Evolutionary conservation across 2,888 invertebrate genomes (phyloP).

Genomic region (Laothoe populi): DNA sequence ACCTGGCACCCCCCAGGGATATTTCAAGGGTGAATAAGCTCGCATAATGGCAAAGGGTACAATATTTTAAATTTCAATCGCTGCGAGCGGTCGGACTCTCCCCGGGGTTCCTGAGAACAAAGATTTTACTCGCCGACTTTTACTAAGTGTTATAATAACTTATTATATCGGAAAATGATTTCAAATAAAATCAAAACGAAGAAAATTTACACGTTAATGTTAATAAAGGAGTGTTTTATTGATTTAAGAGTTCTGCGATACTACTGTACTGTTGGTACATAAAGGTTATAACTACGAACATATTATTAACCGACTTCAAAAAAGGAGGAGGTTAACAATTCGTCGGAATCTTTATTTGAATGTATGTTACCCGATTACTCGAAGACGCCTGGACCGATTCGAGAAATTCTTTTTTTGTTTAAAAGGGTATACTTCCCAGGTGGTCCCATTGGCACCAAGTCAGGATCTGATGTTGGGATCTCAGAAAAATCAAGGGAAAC

Average conservation of each 20-base stretch:
- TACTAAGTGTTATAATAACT: constrained; percentile 76
- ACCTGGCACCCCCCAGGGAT: constrained; percentile 84
- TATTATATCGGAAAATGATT: constrained; percentile 60
- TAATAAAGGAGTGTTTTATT: background rate
- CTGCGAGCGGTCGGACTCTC: constrained; percentile 80
- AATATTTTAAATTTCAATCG: constrained; percentile 86
- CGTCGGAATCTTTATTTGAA: no score
- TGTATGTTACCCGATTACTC: no score
- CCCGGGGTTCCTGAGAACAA: constrained; percentile 74
- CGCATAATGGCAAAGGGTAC: constrained; percentile 85
- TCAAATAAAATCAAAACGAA: constrained; percentile 1
- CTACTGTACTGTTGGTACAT: background rate
- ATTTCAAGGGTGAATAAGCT: constrained; percentile 86
- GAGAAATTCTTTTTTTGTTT: no score
- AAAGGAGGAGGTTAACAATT: no score
- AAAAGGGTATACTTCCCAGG: no score
- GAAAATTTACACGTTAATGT: constrained; percentile 19
- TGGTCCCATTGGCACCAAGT: no score
- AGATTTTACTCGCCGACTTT: constrained; percentile 79
- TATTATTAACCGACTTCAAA: no score
- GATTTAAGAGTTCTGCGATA: background rate
- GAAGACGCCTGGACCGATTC: no score
- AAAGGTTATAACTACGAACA: background rate
- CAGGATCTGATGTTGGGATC: no score
- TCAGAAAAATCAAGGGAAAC: no score